These are phyloP conservation scores for Tiliacea citrago DNA, from an alignment of 2,888 invertebrate genomes.

Conservation along the genomic window DNA sequence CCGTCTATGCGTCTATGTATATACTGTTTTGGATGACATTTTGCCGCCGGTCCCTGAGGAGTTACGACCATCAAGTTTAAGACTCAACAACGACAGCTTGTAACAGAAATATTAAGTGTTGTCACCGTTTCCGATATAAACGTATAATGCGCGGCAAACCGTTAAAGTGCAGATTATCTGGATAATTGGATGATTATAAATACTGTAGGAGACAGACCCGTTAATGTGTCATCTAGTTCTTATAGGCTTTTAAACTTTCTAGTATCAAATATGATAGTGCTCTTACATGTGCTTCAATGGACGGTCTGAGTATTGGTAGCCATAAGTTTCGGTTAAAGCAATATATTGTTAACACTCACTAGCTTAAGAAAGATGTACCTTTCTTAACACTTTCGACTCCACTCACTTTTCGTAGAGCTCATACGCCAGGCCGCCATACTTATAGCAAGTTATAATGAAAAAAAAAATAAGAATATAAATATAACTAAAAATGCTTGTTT, in stretches of 20 bases:
- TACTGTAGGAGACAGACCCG: neutral
- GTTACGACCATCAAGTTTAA: constrained; percentile 37
- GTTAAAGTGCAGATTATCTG: constrained; percentile 38
- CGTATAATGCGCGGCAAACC: constrained; percentile 14
- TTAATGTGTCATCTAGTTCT: neutral
- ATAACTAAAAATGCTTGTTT: no score
- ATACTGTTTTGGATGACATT: constrained; percentile 45
- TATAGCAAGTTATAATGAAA: no score
- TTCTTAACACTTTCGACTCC: no score
- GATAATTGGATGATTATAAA: constrained; percentile 22
- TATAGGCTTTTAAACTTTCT: neutral
- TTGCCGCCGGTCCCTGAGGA: constrained; percentile 26
- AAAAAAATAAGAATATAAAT: no score
- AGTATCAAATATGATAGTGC: neutral
- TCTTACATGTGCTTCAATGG: no score
- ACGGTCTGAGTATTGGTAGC: neutral
- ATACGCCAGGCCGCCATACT: no score
- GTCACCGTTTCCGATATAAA: constrained; percentile 12
- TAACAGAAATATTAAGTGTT: constrained; percentile 32
- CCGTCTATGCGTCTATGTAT: constrained; percentile 6
- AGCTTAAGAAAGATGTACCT: neutral
- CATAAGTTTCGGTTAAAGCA: neutral
- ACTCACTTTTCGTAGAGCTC: no score
- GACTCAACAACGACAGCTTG: constrained; percentile 20
- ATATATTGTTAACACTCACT: neutral